Evolutionary conservation across 2,113 vertebrate species (phyloP), one percentile per base, ranked within the genome.

Genomic region (Speoplatyrhinus poulsoni): DNA sequence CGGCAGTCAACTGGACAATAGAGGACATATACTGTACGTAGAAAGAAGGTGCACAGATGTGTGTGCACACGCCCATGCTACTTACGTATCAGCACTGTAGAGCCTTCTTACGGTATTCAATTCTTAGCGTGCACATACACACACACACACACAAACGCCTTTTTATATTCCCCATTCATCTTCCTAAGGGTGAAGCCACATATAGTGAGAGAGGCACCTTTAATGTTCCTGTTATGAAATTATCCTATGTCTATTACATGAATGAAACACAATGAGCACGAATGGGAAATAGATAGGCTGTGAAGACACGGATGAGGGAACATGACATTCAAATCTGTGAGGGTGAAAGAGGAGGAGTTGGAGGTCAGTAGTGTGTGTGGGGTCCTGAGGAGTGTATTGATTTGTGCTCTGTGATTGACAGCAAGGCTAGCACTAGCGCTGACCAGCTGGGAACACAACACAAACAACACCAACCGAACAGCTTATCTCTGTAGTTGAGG

Each of bases 391-490:
- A 55, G 60, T 4, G 49, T 77, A 86, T 86, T 70, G 86, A 88
- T 85, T 75, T 67, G 12, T 56, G 55, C 62, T 49, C 67, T 61
- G 62, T 77, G 77, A 84, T 85, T 74, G 73, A 84, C 79, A 70
- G 76, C 33, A 82, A 71, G 64, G 65, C 69, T 36, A 3, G 50
- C 65, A 64, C 70, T 72, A 52, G 54, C 65, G 76, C 67, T 63
- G 83, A 71, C 70, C 46, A 9, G 41, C 58, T 71, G 65, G 12
- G 49, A 73, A 61, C 67, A 65, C 70, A 19, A 58, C 26, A 19
- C 19, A 53, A 13, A 54, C 13, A 33, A 32, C 62, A 79, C 65
- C 70, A 76, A 70, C 16, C 66, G 74, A 70, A 81, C 73, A 80
- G 74, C 76, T 82, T 81, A 75, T 76, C 76, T 10, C 49, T 41